Evolutionary conservation across 2,888 invertebrate genomes (phyloP).

Genomic region (Cephus spinipes): DNA sequence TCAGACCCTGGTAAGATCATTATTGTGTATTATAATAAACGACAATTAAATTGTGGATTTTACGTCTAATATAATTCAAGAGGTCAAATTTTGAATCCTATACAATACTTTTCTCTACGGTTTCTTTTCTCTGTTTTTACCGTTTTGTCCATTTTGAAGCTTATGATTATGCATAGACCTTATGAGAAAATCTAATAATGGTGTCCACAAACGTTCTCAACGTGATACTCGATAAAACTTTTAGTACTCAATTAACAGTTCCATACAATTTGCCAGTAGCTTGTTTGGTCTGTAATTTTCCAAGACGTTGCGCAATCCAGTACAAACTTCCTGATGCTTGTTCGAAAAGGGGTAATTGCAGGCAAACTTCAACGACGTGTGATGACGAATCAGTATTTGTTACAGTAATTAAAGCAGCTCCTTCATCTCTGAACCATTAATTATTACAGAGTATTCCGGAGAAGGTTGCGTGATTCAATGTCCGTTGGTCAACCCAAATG

Average conservation of each 20-base stretch:
- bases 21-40: neutral
- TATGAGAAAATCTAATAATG: neutral
- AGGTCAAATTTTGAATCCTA: neutral
- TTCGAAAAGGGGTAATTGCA: neutral
- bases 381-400: neutral
- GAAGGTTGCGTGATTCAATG: constrained; percentile 67
- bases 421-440: neutral
- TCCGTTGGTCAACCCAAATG: constrained; percentile 63
- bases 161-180: neutral
- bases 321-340: neutral
- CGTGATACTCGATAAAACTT: neutral
- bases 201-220: neutral
- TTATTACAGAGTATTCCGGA: constrained; percentile 64
- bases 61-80: neutral
- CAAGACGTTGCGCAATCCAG: neutral
- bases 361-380: neutral
- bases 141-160: neutral
- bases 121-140: neutral
- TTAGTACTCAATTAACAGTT: neutral
- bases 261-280: neutral
- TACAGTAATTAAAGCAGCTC: neutral
- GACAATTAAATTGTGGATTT: neutral
- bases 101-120: neutral
- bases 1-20: constrained; percentile 47
- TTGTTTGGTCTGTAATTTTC: neutral